Evolutionary conservation across 1,140 invertebrate species (phyloP), one percentile per base, ranked within the genome.

Genomic region (Danaus melanippus): DNA sequence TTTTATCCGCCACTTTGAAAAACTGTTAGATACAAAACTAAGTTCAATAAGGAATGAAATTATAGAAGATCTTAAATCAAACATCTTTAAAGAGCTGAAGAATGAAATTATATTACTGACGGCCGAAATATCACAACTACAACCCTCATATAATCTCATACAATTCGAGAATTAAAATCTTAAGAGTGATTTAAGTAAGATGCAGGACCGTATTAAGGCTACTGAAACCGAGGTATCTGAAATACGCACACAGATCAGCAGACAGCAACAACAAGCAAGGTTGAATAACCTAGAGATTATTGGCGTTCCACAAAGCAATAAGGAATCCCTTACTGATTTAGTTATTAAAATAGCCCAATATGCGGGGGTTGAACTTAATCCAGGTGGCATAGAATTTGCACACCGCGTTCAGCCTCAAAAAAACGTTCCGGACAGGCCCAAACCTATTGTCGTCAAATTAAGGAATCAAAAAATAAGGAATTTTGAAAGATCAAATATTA

Each of bases 281-380:
- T 12, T 58, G 0, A 57, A 53, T 9, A 62, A 62, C 15, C 12
- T 62, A 15, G 56, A 62, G 44, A 62, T 62, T 15, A 40, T 58
- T 7, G 60, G 56, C 1, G 17, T 62, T 9, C 56, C 60, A 21
- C 47, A 62, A 39, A 58, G 41, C 0, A 17, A 10, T 17, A 55
- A 15, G 10, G 60, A 62, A 54, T 47, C 39, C 6, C 39, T 44
- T 5, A 21, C 10, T n/a, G 48, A 55, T 8, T 6, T 54, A 10
- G 12, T 54, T 7, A 32, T 51, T 6, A 58, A 58, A 12, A 57
- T 58, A 9, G 60, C 56, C 15, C 12, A 43, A 10, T 21, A 62
- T n/a, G 56, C 56, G 12, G 60, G 56, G 0, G 56, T 62, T 15
- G 45, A 51, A 0, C 45, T 62, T 1, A 43, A 51, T 1, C 45